These are phyloP conservation scores for Lasioglossum leucozonium DNA, from an alignment of 2,888 invertebrate genomes.

Conservation along the genomic window DNA sequence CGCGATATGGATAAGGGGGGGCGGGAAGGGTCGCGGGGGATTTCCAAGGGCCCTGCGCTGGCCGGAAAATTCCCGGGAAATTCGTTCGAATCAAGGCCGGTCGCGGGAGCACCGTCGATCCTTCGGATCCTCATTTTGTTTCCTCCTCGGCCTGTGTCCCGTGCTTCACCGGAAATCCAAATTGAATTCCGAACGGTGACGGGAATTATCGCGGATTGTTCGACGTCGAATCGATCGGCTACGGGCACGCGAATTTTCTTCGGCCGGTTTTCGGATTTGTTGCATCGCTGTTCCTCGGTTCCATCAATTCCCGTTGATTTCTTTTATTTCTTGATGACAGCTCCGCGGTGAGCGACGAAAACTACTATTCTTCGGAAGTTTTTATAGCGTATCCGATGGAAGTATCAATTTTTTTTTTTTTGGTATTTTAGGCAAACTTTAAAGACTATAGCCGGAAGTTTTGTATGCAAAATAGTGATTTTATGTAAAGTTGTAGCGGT, in stretches of 20 bases:
- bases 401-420: too few species aligned
- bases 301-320: background rate
- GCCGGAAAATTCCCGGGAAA: conserved; percentile 39
- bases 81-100: conserved; percentile 37
- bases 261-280: conserved; percentile 2
- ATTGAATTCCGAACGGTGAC: conserved; percentile 12
- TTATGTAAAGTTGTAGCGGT: too few species aligned
- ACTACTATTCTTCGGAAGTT: background rate
- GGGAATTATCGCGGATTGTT: conserved; percentile 20
- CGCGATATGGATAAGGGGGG: conserved; percentile 35
- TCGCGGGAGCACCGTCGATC: background rate
- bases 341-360: background rate
- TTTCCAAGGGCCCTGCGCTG: conserved; percentile 7
- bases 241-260: background rate
- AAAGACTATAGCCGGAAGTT: too few species aligned
- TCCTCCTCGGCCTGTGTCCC: background rate
- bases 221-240: background rate
- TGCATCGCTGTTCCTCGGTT: background rate
- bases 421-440: too few species aligned
- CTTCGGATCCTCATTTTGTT: conserved; percentile 16
- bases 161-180: conserved; percentile 4
- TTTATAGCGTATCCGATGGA: background rate
- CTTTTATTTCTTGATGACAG: background rate
- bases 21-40: conserved; percentile 21
- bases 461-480: too few species aligned